These are phyloP conservation scores for Myiotriccus ornatus DNA, from an alignment of 2,797 vertebrate species.

Conservation along the genomic window DNA sequence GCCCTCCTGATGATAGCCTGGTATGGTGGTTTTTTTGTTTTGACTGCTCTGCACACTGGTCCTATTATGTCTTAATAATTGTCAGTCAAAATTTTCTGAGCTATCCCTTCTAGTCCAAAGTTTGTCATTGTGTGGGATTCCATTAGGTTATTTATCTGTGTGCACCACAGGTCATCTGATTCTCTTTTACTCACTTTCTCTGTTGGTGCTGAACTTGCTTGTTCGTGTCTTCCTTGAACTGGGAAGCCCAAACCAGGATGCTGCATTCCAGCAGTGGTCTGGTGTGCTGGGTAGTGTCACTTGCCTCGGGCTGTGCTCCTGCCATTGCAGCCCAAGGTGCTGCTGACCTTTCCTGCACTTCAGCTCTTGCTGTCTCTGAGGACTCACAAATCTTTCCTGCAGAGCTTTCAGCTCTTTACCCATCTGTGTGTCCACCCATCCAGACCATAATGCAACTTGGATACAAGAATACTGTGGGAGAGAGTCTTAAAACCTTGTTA, in stretches of 20 bases:
- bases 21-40: not conserved
- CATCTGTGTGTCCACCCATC: not conserved
- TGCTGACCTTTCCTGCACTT: not conserved
- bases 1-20: not conserved
- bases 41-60: not conserved
- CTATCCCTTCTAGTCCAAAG: not conserved
- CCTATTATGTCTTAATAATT: not conserved
- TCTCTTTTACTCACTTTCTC: not conserved
- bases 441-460: not conserved
- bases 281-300: not conserved
- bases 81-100: not conserved
- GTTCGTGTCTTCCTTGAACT: not conserved
- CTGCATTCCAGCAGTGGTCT: not conserved
- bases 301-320: not conserved
- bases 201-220: not conserved
- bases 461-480: not conserved
- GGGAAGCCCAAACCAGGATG: not conserved
- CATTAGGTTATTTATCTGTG: not conserved
- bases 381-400: not conserved
- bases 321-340: not conserved
- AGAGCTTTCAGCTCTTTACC: not conserved
- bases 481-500: not conserved
- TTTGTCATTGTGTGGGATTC: not conserved
- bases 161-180: not conserved
- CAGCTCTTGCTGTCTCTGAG: not conserved